These are phyloP conservation scores for Asarcornis scutulata DNA, from an alignment of 2,113 vertebrate species.

Conservation along the genomic window DNA sequence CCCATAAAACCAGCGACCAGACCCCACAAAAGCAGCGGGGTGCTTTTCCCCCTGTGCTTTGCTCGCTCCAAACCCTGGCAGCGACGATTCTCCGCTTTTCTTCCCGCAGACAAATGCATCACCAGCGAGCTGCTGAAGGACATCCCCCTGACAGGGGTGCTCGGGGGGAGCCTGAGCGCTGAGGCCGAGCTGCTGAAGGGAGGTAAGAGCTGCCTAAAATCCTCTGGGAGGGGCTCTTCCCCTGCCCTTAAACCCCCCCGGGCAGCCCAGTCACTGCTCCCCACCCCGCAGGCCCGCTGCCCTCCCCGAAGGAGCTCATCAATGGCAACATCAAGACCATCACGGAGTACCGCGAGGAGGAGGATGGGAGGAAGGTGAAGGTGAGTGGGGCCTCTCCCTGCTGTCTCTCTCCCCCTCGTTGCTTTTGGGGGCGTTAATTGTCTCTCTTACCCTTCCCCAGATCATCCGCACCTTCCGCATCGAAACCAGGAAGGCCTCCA, in stretches of 20 bases:
- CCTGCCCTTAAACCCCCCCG: no score
- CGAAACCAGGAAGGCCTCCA: conserved; percentile 94
- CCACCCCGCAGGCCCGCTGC: conserved; percentile 80
- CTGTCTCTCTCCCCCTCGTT: accelerated
- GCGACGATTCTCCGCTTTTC: background rate
- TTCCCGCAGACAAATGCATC: conserved; percentile 67
- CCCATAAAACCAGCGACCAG: no score
- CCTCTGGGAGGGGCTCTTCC: no score
- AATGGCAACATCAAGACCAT: conserved; percentile 94
- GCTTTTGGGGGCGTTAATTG: accelerated
- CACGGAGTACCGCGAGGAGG: conserved; percentile 93
- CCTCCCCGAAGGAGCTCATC: conserved; percentile 88
- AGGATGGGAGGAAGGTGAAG: conserved; percentile 92
- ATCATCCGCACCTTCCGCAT: conserved; percentile 95
- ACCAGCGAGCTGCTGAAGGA: conserved; percentile 78
- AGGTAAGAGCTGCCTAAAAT: conserved; percentile 3
- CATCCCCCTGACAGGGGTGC: conserved; percentile 34
- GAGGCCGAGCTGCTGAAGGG: conserved; percentile 72
- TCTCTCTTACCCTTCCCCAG: conserved; percentile 52
- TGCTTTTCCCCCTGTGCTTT: background rate
- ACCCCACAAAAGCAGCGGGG: no score
- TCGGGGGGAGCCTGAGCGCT: background rate
- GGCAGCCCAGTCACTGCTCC: no score
- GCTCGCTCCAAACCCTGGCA: no score
- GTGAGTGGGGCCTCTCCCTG: conserved; percentile 48